Base-by-base conservation (phyloP, 2,888 invertebrate genomes). In the Ichneumoninae sp. region DNA sequence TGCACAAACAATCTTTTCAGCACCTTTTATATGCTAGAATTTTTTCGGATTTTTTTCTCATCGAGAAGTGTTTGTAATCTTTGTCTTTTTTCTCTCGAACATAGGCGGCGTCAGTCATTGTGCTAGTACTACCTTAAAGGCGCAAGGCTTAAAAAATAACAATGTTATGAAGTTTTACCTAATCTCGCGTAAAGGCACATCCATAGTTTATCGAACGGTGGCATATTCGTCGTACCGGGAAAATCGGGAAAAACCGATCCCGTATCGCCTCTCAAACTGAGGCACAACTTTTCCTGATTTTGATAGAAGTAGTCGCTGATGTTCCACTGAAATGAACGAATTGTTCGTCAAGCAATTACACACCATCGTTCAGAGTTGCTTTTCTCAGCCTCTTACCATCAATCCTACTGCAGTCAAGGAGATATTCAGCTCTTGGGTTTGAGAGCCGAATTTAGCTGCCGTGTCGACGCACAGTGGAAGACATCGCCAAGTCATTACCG, bases 301-400 rank as follows among this genome's bases (percentile, higher is more conserved):
- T 99, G 98, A 94, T 97, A 98, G 90, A 99, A 97, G 93, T 98
- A 99, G 94, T 99, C 99, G 0, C 99, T 98, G 90, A 99, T 98
- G 93, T 99, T 99, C 99, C 99, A 99, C 98, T 98, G 94, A 47
- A 95, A 95, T 83, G 76, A 82, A 13, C 62, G 22, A 75, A 13
- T 40, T 36, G 36, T 10, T 66, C 4, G 19, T 74, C 50, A 30
- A 65, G 65, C 40, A 7, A 57, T 16, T 47, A 40, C n/a, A 5
- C 10, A 62, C 10, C 13, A n/a, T 33, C 22, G 5, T 8, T 72
- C 16, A 0, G 2, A 16, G 8, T 40, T 26, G 2, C 16, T 44
- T 26, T 50, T 13, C 8, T 50, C 22, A 26, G 57, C 16, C 77
- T 81, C 92, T 93, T 93, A 98, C 98, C 98, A 99, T 97, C 74